These are phyloP conservation scores for Bothrops jararaca DNA, from an alignment of 2,113 vertebrate genomes.

Conservation along the genomic window DNA sequence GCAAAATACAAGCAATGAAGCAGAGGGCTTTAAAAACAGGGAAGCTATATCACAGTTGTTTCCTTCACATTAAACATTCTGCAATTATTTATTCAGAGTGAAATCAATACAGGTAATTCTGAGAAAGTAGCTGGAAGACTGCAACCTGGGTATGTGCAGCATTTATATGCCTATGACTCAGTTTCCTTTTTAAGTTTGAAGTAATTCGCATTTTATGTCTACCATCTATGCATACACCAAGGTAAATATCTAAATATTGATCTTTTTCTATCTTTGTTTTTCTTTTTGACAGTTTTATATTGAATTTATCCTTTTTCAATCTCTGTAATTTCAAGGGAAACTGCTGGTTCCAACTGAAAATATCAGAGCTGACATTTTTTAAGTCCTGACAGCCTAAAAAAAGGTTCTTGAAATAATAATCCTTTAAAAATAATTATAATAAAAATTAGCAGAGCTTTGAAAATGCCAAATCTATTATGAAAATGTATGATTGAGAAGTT, in stretches of 20 bases:
- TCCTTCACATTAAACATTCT: background rate
- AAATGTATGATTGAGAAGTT: background rate
- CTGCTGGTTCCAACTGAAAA: background rate
- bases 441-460: background rate
- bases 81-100: conserved; percentile 11
- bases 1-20: background rate
- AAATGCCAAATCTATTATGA: background rate
- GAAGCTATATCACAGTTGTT: background rate
- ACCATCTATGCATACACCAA: background rate
- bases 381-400: background rate
- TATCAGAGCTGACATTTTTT: background rate
- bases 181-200: background rate
- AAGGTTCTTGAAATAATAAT: background rate
- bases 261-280: conserved; percentile 1
- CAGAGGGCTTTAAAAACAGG: background rate
- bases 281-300: conserved; percentile 1
- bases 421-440: background rate
- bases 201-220: conserved; percentile 24
- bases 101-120: conserved; percentile 30
- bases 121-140: conserved; percentile 19
- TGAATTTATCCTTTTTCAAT: conserved; percentile 10
- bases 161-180: background rate
- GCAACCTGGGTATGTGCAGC: background rate
- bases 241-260: conserved; percentile 13
- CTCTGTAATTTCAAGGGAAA: background rate